These are phyloP conservation scores for Hymenochirus boettgeri DNA, from an alignment of 2,113 vertebrate genomes.

Conservation along the genomic window DNA sequence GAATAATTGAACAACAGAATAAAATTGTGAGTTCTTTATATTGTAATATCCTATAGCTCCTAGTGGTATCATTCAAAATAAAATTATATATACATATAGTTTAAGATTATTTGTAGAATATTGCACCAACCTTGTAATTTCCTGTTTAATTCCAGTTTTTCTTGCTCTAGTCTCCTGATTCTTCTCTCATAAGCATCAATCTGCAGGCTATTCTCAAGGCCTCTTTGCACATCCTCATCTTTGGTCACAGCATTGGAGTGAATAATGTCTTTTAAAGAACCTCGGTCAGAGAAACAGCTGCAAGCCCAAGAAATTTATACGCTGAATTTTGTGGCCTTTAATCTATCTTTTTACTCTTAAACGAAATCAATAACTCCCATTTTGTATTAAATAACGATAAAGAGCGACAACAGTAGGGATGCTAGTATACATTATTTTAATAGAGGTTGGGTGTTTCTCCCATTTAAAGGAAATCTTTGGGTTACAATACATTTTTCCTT, in stretches of 20 bases:
- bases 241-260: slow-evolving; percentile 55
- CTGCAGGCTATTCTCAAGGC: slow-evolving; percentile 68
- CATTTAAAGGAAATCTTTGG: no score
- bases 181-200: slow-evolving; percentile 84
- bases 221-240: slow-evolving; percentile 58
- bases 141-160: slow-evolving; percentile 87
- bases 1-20: neutral
- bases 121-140: slow-evolving; percentile 80
- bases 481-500: no score
- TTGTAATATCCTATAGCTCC: neutral
- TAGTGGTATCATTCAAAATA: slow-evolving; percentile 1
- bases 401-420: no score
- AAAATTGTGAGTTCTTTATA: neutral
- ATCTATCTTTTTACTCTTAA: no score
- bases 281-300: slow-evolving; percentile 83
- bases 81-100: neutral
- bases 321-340: no score
- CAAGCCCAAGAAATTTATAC: no score
- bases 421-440: no score
- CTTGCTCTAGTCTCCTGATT: slow-evolving; percentile 86
- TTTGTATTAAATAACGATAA: no score
- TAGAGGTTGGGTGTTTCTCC: no score
- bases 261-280: slow-evolving; percentile 59
- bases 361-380: no score
- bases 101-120: neutral